phyloP scores from a whole-genome alignment of 2,888 invertebrate genomes.

The Salticus scenicus region DNA sequence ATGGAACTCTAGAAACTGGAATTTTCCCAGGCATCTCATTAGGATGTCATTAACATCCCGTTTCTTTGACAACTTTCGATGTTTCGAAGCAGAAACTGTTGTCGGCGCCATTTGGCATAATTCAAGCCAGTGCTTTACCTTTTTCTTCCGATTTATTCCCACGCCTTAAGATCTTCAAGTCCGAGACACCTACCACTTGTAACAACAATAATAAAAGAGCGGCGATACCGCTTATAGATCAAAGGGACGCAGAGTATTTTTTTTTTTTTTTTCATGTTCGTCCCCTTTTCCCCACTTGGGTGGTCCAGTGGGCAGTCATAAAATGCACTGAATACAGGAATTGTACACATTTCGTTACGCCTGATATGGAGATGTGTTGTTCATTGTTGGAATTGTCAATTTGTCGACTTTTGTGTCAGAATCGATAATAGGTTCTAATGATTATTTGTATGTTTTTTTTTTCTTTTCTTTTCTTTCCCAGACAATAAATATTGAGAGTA shows the following conservation, averaged over 20 bases:
- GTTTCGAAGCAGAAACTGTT: neutral
- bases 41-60: neutral
- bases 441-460: too few species aligned
- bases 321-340: too few species aligned
- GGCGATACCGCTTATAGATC: constrained; percentile 1
- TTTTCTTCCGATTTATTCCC: constrained; percentile 28
- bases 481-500: too few species aligned
- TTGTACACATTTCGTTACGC: too few species aligned
- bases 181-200: constrained; percentile 18
- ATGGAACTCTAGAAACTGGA: neutral
- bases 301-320: constrained; percentile 2
- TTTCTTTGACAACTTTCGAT: neutral
- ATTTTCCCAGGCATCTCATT: neutral
- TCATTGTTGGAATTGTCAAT: too few species aligned
- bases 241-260: neutral
- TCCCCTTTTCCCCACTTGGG: constrained; percentile 19
- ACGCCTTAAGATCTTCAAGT: constrained; percentile 15
- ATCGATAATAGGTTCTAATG: too few species aligned
- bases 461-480: too few species aligned
- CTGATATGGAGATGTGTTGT: too few species aligned
- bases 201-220: constrained; percentile 23
- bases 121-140: neutral
- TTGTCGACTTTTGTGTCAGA: too few species aligned
- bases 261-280: neutral
- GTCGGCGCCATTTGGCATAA: neutral